These are phyloP conservation scores for Gorsachius goisagi DNA, from an alignment of 2,113 vertebrate species.

Conservation along the genomic window DNA sequence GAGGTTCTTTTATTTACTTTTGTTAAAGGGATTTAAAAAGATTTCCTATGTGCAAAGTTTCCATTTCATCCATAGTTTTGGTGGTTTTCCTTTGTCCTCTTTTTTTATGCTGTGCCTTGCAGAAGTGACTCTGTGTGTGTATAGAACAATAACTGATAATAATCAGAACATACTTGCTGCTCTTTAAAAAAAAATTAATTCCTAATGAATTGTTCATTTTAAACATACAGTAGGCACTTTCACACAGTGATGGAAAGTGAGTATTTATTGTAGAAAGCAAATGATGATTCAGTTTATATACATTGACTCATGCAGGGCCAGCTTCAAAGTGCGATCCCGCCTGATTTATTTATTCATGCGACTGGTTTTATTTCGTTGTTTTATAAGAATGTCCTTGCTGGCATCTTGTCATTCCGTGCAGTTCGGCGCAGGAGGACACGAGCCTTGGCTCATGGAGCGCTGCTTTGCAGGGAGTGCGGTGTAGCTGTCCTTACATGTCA, in stretches of 20 bases:
- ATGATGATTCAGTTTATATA: fast-evolving
- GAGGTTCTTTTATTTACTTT: not conserved
- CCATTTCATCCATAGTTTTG: not conserved
- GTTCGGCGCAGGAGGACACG: fast-evolving
- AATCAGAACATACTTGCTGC: not conserved
- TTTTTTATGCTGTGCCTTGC: not conserved
- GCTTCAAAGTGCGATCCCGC: not conserved
- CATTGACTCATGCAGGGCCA: not conserved
- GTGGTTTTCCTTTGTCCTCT: not conserved
- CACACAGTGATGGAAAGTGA: not conserved
- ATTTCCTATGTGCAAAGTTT: not conserved
- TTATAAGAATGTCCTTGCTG: not conserved
- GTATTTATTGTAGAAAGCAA: not conserved
- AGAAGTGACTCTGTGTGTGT: not conserved
- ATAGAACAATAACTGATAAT: not conserved
- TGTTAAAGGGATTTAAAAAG: not conserved
- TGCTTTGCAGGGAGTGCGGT: not conserved
- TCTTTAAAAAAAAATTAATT: not conserved
- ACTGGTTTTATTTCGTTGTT: not conserved
- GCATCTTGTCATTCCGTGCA: fast-evolving
- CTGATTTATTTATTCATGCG: not conserved
- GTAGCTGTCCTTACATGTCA: not conserved
- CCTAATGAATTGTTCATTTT: not conserved
- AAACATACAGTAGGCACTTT: not conserved
- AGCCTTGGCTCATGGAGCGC: not conserved